Evolutionary conservation across 2,113 vertebrate species (phyloP).

Genomic region (Zingel zingel): DNA sequence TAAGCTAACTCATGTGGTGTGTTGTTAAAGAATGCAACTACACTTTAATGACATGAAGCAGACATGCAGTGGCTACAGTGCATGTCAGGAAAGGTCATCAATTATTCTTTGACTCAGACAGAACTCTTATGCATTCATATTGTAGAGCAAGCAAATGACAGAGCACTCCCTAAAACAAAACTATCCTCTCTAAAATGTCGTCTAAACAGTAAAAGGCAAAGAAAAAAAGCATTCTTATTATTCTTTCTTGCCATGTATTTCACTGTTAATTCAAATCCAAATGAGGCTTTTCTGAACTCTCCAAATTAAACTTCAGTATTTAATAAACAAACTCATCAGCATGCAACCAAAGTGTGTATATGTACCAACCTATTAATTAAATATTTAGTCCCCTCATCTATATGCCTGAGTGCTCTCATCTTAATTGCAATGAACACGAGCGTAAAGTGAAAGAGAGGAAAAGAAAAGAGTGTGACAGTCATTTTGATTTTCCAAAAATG

Average conservation of each 20-base stretch:
- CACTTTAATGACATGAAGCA: conserved; percentile 1
- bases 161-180: not conserved
- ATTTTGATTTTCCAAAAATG: conserved; percentile 50
- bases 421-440: conserved; percentile 88
- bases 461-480: conserved; percentile 80
- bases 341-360: conserved; percentile 72
- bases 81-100: not conserved
- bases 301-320: conserved; percentile 48
- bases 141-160: conserved; percentile 27
- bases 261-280: conserved; percentile 27
- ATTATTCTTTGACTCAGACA: conserved; percentile 1
- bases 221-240: not conserved
- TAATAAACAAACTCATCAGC: conserved; percentile 77
- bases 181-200: conserved; percentile 9
- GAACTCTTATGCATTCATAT: conserved; percentile 24
- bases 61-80: not conserved
- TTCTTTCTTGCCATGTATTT: conserved; percentile 2
- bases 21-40: not conserved
- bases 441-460: conserved; percentile 80
- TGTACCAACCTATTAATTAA: conserved; percentile 84
- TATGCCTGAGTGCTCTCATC: conserved; percentile 80
- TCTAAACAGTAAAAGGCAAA: conserved; percentile 18
- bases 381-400: conserved; percentile 82
- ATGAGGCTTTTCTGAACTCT: conserved; percentile 23
- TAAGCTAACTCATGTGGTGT: not conserved